These are phyloP conservation scores for Bradypus variegatus DNA, from an alignment of 2,797 vertebrate species.

Conservation along the genomic window DNA sequence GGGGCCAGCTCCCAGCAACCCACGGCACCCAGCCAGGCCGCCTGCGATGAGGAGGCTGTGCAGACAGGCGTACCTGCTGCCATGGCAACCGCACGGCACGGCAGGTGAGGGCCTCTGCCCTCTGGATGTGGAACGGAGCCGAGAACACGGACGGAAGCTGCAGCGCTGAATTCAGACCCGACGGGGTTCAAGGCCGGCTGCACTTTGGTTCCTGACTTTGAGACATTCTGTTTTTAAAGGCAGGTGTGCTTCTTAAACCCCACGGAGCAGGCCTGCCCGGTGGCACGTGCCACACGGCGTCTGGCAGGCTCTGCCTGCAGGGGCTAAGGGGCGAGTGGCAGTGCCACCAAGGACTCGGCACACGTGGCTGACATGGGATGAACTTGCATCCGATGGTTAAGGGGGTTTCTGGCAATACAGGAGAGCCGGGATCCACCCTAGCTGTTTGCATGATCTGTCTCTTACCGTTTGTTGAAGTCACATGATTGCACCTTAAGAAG, in stretches of 20 bases:
- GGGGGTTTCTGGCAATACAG: background rate
- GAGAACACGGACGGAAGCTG: background rate
- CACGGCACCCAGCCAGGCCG: background rate
- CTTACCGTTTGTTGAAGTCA: background rate
- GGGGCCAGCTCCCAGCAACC: background rate
- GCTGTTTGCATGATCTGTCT: background rate
- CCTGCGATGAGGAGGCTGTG: background rate
- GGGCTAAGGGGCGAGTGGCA: background rate
- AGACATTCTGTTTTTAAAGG: background rate
- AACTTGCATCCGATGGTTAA: background rate
- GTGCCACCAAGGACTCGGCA: fast-evolving
- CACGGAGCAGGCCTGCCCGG: background rate
- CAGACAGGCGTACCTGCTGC: slow-evolving; percentile 37
- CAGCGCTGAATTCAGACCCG: background rate
- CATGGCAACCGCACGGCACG: slow-evolving; percentile 46
- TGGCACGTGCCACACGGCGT: fast-evolving
- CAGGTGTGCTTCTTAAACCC: background rate
- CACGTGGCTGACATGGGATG: background rate
- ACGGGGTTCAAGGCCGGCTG: background rate
- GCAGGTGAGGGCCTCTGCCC: slow-evolving; percentile 62
- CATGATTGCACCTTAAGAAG: background rate
- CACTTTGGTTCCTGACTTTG: background rate
- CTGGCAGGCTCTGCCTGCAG: background rate
- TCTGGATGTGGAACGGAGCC: background rate
- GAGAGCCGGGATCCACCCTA: background rate